phyloP scores from a whole-genome alignment of 2,113 vertebrate species.

The Hymenochirus boettgeri region DNA sequence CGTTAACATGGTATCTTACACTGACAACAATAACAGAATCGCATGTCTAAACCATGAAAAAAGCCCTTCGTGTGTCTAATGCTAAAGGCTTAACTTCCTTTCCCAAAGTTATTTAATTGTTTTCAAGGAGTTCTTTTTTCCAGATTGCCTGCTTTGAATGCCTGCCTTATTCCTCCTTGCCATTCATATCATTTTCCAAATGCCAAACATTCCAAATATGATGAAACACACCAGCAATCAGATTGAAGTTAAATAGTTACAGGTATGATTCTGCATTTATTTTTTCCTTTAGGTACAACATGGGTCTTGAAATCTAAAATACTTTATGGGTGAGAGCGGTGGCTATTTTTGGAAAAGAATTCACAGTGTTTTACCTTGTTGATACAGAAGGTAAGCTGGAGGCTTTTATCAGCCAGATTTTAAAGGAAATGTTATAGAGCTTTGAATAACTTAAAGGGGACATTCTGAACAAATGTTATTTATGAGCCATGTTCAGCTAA shows the following conservation, averaged over 20 bases:
- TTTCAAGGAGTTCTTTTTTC: slow-evolving; percentile 27
- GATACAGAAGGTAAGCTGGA: too few relatives aligned
- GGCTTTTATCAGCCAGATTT: too few relatives aligned
- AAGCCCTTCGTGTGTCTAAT: too few relatives aligned
- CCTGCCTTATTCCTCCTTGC: slow-evolving; percentile 11
- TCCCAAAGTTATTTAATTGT: slow-evolving; percentile 16
- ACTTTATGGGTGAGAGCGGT: slow-evolving; percentile 65
- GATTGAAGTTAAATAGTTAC: slow-evolving; percentile 59
- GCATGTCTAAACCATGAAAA: too few relatives aligned
- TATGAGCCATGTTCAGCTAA: too few relatives aligned
- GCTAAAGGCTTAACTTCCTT: not conserved
- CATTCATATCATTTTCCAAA: slow-evolving; percentile 36
- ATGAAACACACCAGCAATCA: slow-evolving; percentile 40
- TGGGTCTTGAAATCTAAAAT: slow-evolving; percentile 59
- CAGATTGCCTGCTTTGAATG: slow-evolving; percentile 31
- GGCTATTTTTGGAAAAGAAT: slow-evolving; percentile 68
- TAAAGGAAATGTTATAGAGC: too few relatives aligned
- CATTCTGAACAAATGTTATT: too few relatives aligned
- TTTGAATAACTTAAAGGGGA: too few relatives aligned
- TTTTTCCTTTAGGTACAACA: slow-evolving; percentile 62
- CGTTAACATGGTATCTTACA: too few relatives aligned
- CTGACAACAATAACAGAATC: too few relatives aligned
- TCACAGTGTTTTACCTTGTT: slow-evolving; percentile 46
- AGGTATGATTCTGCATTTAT: slow-evolving; percentile 52
- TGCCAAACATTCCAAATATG: slow-evolving; percentile 42